Evolutionary conservation across 2,113 vertebrate genomes (phyloP).

Genomic region (Mus spicilegus): DNA sequence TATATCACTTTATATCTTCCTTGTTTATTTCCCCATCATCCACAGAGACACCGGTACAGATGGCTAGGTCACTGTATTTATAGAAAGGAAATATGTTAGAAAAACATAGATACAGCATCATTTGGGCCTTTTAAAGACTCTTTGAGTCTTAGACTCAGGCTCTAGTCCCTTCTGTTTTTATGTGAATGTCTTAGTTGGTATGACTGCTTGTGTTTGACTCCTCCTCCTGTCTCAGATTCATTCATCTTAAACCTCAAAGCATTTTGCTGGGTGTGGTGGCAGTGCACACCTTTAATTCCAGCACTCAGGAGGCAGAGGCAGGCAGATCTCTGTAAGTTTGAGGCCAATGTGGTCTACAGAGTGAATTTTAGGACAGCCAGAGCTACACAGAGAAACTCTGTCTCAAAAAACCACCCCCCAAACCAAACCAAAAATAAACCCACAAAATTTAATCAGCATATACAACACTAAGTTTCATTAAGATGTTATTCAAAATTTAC

Average conservation of each 20-base stretch:
- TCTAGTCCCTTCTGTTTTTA: not conserved
- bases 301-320: not conserved
- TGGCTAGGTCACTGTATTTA: not conserved
- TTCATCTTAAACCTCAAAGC: not conserved
- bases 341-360: not conserved
- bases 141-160: not conserved
- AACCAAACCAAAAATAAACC: not conserved
- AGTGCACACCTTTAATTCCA: not conserved
- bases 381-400: not conserved
- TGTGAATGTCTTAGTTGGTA: not conserved
- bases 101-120: not conserved
- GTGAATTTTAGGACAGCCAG: not conserved
- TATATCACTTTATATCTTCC: not conserved
- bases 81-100: not conserved
- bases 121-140: not conserved
- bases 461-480: not conserved
- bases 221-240: not conserved
- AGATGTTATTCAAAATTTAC: not conserved
- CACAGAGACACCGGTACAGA: not conserved
- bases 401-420: not conserved
- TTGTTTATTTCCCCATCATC: not conserved
- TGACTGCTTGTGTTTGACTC: not conserved
- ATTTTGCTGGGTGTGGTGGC: not conserved
- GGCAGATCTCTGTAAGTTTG: not conserved
- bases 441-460: not conserved